Conservation (phyloP, 1,140 invertebrate genomes). For the Eubasilissa regina region DNA sequence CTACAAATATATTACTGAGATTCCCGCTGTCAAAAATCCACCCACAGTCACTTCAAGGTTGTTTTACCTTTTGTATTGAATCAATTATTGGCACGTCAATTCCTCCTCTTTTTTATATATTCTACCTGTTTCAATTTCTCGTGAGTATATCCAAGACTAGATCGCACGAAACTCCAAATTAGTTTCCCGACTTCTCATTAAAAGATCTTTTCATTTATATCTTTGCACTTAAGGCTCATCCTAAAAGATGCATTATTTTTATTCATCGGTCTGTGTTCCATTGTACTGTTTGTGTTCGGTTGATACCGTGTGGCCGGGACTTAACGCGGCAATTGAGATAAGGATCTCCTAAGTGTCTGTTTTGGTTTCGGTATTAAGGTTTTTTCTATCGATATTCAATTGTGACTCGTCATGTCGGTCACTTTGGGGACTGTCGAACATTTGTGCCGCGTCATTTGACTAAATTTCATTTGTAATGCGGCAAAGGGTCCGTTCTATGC, state of each 20-base stretch:
- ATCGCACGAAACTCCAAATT: too few species aligned
- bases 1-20: too few species aligned
- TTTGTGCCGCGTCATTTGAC: conserved; percentile 29
- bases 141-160: not conserved
- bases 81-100: conserved; percentile 56
- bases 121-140: conserved; percentile 45
- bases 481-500: conserved; percentile 2
- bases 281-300: not conserved
- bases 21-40: conserved; percentile 11
- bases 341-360: conserved; percentile 49
- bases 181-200: too few species aligned
- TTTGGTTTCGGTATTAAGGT: conserved; percentile 45
- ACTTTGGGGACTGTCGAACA: conserved; percentile 5
- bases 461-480: conserved; percentile 23
- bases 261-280: not conserved
- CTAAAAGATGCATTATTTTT: not conserved
- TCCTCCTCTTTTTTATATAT: conserved; percentile 38
- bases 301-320: not conserved
- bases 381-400: conserved; percentile 10
- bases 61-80: conserved; percentile 47
- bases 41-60: conserved; percentile 15
- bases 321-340: conserved; percentile 53
- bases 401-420: conserved; percentile 41
- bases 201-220: too few species aligned
- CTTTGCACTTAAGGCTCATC: too few species aligned